Conservation (phyloP, 2,113 vertebrate species). For the Phalacrocorax brasilianus region DNA sequence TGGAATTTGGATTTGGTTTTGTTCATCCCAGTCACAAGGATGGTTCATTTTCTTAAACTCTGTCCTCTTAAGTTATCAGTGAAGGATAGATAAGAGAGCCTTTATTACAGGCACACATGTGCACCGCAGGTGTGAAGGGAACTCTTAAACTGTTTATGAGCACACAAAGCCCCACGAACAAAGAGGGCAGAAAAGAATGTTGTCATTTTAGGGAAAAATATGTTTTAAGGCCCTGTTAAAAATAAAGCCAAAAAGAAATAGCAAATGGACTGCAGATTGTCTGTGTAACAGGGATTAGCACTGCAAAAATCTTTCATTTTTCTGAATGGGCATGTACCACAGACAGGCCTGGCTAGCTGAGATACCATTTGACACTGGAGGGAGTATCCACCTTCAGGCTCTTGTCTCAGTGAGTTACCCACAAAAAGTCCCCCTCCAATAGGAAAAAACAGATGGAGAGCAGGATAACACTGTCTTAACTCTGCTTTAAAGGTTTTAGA, state of each 20-base stretch:
- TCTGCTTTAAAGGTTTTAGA: background rate
- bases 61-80: background rate
- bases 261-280: constrained; percentile 36
- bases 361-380: background rate
- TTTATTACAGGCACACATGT: constrained; percentile 30
- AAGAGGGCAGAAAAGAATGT: constrained; percentile 50
- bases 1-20: background rate
- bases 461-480: background rate
- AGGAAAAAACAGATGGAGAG: background rate
- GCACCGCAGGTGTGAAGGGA: constrained; percentile 50
- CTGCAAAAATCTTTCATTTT: background rate
- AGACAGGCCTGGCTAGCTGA: background rate
- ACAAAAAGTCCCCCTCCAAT: background rate
- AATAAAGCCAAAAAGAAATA: constrained; percentile 22
- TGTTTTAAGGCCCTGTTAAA: constrained; percentile 63
- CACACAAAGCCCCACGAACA: constrained; percentile 28
- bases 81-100: constrained; percentile 1
- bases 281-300: background rate
- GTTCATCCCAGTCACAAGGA: background rate
- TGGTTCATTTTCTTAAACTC: background rate
- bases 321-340: background rate
- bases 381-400: background rate
- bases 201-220: constrained; percentile 61
- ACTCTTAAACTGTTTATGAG: constrained; percentile 61
- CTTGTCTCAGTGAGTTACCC: background rate